Conservation (phyloP, 2,797 vertebrate species). For the Synanceia verrucosa region DNA sequence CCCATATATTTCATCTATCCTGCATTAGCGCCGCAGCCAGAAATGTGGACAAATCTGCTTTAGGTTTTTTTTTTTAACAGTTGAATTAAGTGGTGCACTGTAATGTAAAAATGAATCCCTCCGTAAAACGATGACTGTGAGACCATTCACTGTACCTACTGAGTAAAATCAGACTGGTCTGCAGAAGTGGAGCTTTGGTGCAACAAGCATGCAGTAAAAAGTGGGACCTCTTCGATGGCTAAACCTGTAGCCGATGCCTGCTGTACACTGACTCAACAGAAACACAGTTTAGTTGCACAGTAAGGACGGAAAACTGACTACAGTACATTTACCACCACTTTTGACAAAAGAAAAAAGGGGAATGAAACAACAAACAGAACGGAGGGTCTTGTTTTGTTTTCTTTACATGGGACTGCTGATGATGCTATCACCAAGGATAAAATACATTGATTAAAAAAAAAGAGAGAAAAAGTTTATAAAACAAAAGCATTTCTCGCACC, state of each 20-base stretch:
- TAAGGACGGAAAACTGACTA: slow-evolving; percentile 67
- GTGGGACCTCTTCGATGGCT: slow-evolving; percentile 43
- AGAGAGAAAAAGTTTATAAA: background rate
- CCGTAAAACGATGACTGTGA: slow-evolving; percentile 13
- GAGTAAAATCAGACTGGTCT: slow-evolving; percentile 1
- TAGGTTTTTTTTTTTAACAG: too few species aligned
- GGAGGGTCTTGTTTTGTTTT: slow-evolving; percentile 26
- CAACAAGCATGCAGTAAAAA: slow-evolving; percentile 64
- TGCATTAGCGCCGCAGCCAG: slow-evolving; percentile 26
- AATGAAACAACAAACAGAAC: slow-evolving; percentile 51
- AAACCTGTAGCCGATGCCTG: slow-evolving; percentile 38
- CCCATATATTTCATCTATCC: slow-evolving; percentile 16
- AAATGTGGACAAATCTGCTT: slow-evolving; percentile 19
- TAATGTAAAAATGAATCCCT: slow-evolving; percentile 18
- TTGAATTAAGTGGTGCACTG: slow-evolving; percentile 49
- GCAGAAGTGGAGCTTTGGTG: slow-evolving; percentile 40
- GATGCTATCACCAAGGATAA: slow-evolving; percentile 45
- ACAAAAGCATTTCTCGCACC: slow-evolving; percentile 20
- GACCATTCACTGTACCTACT: background rate
- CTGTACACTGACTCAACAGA: slow-evolving; percentile 58
- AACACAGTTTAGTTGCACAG: slow-evolving; percentile 65
- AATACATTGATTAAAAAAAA: slow-evolving; percentile 24
- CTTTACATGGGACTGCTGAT: slow-evolving; percentile 36
- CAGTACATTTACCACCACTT: slow-evolving; percentile 57
- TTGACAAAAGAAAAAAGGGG: slow-evolving; percentile 31